Evolutionary conservation across 2,113 vertebrate genomes (phyloP).

Genomic region (Bostrychus sinensis): DNA sequence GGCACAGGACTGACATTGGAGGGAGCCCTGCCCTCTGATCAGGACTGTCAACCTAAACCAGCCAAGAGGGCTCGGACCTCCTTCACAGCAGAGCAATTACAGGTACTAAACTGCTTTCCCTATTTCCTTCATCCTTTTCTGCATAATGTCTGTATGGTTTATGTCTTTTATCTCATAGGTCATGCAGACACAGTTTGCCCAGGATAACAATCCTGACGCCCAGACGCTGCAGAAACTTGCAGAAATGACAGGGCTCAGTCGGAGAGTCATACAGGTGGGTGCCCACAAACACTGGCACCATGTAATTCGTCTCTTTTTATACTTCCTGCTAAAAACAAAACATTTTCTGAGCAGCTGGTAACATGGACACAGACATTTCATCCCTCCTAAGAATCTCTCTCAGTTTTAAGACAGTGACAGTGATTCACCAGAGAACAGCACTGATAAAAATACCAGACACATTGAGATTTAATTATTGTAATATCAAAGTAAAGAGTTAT

Average conservation of each 20-base stretch:
- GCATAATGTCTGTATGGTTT: not conserved
- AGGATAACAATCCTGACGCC: slow-evolving; percentile 93
- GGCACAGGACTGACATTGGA: slow-evolving; percentile 91
- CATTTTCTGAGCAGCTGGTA: not conserved
- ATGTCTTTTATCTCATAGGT: slow-evolving; percentile 73
- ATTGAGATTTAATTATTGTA: too few species aligned
- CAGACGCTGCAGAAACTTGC: slow-evolving; percentile 91
- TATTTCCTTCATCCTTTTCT: not conserved
- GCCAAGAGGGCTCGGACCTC: slow-evolving; percentile 94
- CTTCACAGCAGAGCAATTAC: slow-evolving; percentile 93
- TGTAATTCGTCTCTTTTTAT: not conserved
- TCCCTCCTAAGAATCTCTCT: not conserved
- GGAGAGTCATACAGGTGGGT: slow-evolving; percentile 93
- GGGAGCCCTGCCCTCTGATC: slow-evolving; percentile 90
- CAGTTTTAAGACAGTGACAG: too few species aligned
- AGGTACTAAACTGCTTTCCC: slow-evolving; percentile 73
- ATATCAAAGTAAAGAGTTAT: too few species aligned
- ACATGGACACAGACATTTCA: not conserved
- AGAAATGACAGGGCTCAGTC: slow-evolving; percentile 93
- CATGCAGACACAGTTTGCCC: slow-evolving; percentile 92
- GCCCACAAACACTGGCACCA: not conserved
- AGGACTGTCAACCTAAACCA: slow-evolving; percentile 93
- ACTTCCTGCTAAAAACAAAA: not conserved
- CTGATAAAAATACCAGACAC: too few species aligned
- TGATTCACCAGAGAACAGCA: too few species aligned